phyloP scores from a whole-genome alignment of 2,888 invertebrate genomes.

The Brassicogethes aeneus region DNA sequence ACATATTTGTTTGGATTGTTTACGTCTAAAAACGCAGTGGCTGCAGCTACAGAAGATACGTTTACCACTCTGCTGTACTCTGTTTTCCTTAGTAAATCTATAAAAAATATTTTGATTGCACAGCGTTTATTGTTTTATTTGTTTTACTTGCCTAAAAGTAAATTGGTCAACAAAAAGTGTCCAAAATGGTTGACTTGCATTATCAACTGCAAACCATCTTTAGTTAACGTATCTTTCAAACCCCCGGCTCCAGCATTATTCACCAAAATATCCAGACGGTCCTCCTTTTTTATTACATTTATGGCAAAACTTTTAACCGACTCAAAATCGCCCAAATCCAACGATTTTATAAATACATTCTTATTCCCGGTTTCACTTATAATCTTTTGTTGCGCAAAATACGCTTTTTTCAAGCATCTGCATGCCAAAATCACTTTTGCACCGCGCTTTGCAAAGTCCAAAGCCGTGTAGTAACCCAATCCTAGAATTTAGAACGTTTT shows the following conservation, averaged over 20 bases:
- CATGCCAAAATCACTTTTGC: constrained; percentile 48
- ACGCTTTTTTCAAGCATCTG: constrained; percentile 30
- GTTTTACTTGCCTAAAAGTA: constrained; percentile 44
- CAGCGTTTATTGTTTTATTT: too few species aligned
- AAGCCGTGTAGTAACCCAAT: constrained; percentile 39
- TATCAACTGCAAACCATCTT: constrained; percentile 48
- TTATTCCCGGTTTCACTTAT: constrained; percentile 29
- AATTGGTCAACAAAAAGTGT: constrained; percentile 58
- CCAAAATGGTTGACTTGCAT: constrained; percentile 65
- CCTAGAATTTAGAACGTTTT: constrained; percentile 32
- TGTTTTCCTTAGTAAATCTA: not conserved
- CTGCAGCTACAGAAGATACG: not conserved
- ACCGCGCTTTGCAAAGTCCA: constrained; percentile 42
- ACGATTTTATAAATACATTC: constrained; percentile 35
- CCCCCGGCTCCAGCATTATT: constrained; percentile 56
- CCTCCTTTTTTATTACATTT: constrained; percentile 45
- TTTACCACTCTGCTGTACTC: not conserved
- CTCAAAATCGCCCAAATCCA: constrained; percentile 46
- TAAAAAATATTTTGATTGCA: too few species aligned
- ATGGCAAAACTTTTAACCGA: constrained; percentile 53
- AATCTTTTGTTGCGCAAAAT: constrained; percentile 27
- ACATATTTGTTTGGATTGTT: not conserved
- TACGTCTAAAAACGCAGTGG: not conserved
- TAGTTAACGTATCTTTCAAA: constrained; percentile 36
- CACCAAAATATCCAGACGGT: constrained; percentile 51